These are phyloP conservation scores for Atlantisia rogersi DNA, from an alignment of 2,113 vertebrate genomes.

Conservation along the genomic window DNA sequence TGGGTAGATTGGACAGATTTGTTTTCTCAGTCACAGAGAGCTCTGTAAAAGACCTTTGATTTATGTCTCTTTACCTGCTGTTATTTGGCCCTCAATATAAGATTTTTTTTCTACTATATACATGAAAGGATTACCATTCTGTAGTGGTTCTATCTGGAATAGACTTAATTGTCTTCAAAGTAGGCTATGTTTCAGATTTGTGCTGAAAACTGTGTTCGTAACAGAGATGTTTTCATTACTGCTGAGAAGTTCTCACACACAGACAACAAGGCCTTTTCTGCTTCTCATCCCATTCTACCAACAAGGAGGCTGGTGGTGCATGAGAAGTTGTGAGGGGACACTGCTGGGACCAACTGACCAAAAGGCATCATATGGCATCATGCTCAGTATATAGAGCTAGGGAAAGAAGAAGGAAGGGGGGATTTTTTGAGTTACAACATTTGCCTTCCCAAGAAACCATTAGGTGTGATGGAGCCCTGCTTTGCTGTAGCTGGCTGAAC, in stretches of 20 bases:
- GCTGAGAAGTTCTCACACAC: not conserved
- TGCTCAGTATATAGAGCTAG: not conserved
- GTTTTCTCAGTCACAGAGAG: not conserved
- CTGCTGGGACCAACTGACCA: not conserved
- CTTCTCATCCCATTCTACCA: not conserved
- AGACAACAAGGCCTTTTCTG: not conserved
- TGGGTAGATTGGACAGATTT: not conserved
- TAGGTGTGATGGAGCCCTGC: rapidly evolving
- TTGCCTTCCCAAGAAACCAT: not conserved
- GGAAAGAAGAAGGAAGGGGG: too few relatives aligned
- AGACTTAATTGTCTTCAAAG: not conserved
- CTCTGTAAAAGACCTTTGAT: not conserved
- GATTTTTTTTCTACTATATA: not conserved
- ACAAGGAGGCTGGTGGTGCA: not conserved
- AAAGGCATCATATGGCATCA: rapidly evolving
- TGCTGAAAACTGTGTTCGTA: not conserved
- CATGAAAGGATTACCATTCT: not conserved
- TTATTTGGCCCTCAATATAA: not conserved
- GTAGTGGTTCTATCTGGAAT: not conserved
- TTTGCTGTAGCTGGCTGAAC: not conserved
- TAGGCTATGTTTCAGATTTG: not conserved
- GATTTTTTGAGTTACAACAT: rapidly evolving
- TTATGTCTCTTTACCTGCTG: not conserved
- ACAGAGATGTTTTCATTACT: not conserved
- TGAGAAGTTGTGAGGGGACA: not conserved